These are phyloP conservation scores for Amblyornis subalaris DNA, from an alignment of 2,113 vertebrate genomes.

Conservation along the genomic window DNA sequence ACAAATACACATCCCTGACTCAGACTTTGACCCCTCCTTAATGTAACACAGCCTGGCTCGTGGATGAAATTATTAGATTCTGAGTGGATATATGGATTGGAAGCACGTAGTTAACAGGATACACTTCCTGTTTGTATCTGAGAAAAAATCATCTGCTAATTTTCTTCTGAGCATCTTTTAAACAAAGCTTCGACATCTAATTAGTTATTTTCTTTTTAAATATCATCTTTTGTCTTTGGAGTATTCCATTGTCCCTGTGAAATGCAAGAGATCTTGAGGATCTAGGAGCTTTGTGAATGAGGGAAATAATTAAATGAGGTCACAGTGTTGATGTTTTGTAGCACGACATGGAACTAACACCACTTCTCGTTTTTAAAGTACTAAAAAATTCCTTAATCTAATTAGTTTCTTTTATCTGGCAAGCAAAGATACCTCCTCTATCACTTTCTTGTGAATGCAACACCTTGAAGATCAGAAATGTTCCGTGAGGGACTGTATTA, in stretches of 20 bases:
- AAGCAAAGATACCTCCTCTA: conserved; percentile 45
- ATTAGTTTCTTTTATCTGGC: conserved; percentile 72
- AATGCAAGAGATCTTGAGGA: conserved; percentile 26
- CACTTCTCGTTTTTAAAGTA: conserved; percentile 60
- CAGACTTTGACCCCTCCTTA: neutral
- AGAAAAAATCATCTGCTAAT: neutral
- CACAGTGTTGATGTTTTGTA: conserved; percentile 34
- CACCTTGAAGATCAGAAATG: conserved; percentile 69
- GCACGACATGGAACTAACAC: conserved; percentile 56
- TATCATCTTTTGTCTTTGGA: conserved; percentile 57
- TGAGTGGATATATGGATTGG: neutral
- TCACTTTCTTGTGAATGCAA: conserved; percentile 6
- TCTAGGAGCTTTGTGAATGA: conserved; percentile 49
- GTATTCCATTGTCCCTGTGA: conserved; percentile 46
- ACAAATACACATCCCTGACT: neutral
- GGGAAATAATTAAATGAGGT: conserved; percentile 66
- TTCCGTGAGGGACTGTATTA: neutral
- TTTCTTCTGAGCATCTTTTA: neutral
- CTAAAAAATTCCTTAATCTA: conserved; percentile 66
- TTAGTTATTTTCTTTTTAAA: conserved; percentile 34
- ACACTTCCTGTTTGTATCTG: neutral
- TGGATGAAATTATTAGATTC: neutral
- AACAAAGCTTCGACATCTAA: conserved; percentile 23
- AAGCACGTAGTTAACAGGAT: neutral
- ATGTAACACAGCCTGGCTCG: neutral